A percentile compares a stretch with the other conserved stretches of the same genome.
phyloP scores from a whole-genome alignment of 2,888 invertebrate species.

The Aleiodes alternator region DNA sequence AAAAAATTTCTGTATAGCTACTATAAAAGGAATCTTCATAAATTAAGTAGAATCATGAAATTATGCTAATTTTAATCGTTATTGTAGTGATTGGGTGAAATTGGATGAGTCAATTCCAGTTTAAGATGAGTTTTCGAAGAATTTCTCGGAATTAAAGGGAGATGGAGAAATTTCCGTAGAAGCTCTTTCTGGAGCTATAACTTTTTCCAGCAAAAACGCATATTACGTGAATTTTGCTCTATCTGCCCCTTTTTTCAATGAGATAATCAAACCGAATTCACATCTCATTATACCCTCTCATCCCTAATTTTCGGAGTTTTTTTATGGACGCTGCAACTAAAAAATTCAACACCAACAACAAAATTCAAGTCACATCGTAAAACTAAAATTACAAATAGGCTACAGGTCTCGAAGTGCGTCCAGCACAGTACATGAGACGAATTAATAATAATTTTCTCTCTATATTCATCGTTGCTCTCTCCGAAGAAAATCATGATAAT shows the following conservation, averaged over 20 bases:
- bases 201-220: background rate
- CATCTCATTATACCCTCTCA: no score
- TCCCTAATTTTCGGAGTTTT: no score
- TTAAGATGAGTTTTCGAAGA: no score
- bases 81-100: background rate
- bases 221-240: background rate
- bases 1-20: no score
- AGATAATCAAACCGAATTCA: background rate
- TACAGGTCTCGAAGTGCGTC: constrained; percentile 37
- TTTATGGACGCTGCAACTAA: no score
- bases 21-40: background rate
- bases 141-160: no score
- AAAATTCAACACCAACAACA: background rate
- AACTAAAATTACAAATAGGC: constrained; percentile 7
- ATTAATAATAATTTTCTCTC: constrained; percentile 4
- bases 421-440: constrained; percentile 21
- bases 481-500: background rate
- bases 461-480: constrained; percentile 36
- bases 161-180: no score
- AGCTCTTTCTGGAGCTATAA: no score
- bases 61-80: constrained; percentile 3
- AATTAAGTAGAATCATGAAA: constrained; percentile 24
- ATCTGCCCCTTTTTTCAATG: background rate
- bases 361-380: background rate
- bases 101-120: no score